These are phyloP conservation scores for Chaetodon trifasciatus DNA, from an alignment of 2,797 vertebrate genomes.

Conservation along the genomic window DNA sequence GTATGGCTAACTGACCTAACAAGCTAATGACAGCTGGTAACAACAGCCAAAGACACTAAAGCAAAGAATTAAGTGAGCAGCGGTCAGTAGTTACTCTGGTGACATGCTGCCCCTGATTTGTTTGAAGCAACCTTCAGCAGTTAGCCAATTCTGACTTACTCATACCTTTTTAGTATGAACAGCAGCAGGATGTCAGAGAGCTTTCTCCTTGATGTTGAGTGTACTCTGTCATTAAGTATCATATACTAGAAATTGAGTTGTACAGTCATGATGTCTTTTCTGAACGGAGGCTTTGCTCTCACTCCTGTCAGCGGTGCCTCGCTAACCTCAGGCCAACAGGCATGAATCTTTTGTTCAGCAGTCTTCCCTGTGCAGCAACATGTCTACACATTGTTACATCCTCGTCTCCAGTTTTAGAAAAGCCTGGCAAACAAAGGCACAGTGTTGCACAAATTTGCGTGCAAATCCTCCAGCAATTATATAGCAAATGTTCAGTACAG, in stretches of 20 bases:
- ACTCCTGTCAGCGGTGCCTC: neutral
- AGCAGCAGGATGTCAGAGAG: neutral
- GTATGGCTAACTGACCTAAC: no score
- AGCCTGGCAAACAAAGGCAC: slow-evolving; percentile 52
- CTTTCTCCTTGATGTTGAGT: neutral
- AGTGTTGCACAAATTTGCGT: slow-evolving; percentile 47
- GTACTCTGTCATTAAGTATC: neutral
- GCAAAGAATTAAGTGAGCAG: no score
- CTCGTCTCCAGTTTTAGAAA: slow-evolving; percentile 39
- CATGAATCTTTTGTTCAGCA: neutral
- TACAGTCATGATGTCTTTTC: neutral
- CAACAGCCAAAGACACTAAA: no score
- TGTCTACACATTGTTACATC: slow-evolving; percentile 12
- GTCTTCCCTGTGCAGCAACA: slow-evolving; percentile 7
- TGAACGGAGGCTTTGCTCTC: neutral
- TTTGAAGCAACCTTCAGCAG: no score
- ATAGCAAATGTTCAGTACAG: slow-evolving; percentile 32
- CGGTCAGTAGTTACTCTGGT: no score
- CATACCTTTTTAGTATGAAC: neutral
- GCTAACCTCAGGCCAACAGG: neutral
- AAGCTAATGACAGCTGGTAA: no score
- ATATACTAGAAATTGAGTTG: neutral
- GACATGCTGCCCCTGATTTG: no score
- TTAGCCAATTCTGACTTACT: no score
- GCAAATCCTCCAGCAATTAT: slow-evolving; percentile 35